A percentile compares a stretch with the other conserved stretches of the same genome.
These are phyloP conservation scores for Podarcis raffonei DNA, from an alignment of 2,113 vertebrate species.

Conservation along the genomic window DNA sequence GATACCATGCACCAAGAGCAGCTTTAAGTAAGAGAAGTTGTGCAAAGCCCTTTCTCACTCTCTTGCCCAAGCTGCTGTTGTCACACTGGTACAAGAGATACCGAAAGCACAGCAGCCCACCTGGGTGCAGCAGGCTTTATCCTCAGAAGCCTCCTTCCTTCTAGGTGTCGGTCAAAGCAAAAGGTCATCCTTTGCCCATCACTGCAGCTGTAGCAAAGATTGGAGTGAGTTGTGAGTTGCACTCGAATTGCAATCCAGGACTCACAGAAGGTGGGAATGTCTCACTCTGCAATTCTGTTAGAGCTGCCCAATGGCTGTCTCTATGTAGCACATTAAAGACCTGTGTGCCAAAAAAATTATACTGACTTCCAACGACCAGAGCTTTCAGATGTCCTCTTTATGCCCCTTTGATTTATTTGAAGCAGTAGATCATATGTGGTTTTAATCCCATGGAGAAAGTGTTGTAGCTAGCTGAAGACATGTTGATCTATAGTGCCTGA, in stretches of 20 bases:
- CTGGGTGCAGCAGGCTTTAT: neutral
- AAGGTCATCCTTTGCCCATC: neutral
- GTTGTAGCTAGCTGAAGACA: neutral
- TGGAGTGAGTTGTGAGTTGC: neutral
- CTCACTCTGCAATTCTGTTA: neutral
- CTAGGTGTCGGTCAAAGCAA: too few species aligned
- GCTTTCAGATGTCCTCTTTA: neutral
- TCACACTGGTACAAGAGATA: neutral
- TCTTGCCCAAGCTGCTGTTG: neutral
- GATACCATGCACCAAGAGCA: neutral
- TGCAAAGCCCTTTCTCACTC: neutral
- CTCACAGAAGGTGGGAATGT: neutral
- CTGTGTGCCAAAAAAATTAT: neutral
- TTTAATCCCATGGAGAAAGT: neutral
- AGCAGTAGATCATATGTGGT: neutral
- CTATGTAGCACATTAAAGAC: neutral
- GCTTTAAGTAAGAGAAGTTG: neutral
- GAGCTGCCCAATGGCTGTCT: neutral
- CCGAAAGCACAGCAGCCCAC: neutral
- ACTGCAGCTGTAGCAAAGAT: neutral
- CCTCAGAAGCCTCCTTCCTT: neutral
- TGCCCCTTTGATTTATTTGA: neutral
- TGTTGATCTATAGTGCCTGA: neutral
- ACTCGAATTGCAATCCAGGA: neutral
- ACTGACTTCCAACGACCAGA: neutral